phyloP scores from a whole-genome alignment of 1,140 invertebrate genomes.

The Zaprionus gabonicus region DNA sequence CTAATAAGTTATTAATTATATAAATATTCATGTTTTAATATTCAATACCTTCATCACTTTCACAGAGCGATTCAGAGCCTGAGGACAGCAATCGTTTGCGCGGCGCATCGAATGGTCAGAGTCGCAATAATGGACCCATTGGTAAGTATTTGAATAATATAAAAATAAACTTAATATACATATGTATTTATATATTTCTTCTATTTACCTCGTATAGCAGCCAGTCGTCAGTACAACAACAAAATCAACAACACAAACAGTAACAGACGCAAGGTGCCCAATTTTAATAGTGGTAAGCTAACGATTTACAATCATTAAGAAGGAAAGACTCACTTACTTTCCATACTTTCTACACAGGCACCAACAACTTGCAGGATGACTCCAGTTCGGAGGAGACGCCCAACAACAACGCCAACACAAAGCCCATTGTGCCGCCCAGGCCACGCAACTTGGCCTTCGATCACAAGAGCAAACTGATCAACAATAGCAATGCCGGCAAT shows the following conservation, averaged over 20 bases:
- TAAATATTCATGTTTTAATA: no score
- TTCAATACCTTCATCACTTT: neutral
- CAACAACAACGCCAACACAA: conserved; percentile 85
- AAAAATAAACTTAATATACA: neutral
- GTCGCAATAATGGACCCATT: conserved; percentile 73
- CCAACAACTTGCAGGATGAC: conserved; percentile 87
- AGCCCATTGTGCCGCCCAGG: conserved; percentile 87
- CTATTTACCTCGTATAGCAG: conserved; percentile 40
- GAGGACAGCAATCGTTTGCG: conserved; percentile 85
- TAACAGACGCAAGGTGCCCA: conserved; percentile 86
- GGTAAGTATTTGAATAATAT: conserved; percentile 53
- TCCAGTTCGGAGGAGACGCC: conserved; percentile 90
- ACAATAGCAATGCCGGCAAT: conserved; percentile 48
- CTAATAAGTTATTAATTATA: no score
- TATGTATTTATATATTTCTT: neutral
- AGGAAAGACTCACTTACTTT: neutral
- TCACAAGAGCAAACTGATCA: conserved; percentile 76
- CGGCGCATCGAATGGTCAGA: conserved; percentile 62
- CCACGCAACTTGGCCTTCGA: conserved; percentile 84
- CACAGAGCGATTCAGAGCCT: conserved; percentile 90
- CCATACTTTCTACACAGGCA: conserved; percentile 85
- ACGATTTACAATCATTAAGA: neutral
- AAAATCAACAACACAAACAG: conserved; percentile 73
- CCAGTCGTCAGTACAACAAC: conserved; percentile 75
- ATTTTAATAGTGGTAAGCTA: conserved; percentile 88